A percentile compares a stretch with the other conserved stretches of the same genome.
Conservation (phyloP, 2,113 vertebrate genomes). For the Ophiodon elongatus region DNA sequence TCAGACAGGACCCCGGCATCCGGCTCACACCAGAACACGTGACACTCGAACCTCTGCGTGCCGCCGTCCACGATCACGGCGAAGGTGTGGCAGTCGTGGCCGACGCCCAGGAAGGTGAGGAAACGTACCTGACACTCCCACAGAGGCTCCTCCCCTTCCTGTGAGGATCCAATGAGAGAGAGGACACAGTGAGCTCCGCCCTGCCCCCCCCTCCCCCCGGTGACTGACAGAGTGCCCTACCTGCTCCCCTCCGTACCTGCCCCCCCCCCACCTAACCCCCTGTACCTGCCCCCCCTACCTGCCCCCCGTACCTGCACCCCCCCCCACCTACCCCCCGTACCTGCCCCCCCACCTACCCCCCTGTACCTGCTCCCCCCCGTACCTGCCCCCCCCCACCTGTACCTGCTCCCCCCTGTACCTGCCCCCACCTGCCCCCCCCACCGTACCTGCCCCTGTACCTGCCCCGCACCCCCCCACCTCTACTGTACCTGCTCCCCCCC, state of each 20-base stretch:
- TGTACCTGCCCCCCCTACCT: conserved; percentile 85
- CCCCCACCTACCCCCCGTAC: conserved; percentile 84
- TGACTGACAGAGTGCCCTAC: too few species aligned
- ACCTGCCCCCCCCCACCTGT: conserved; percentile 84
- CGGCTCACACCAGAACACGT: conserved; percentile 97
- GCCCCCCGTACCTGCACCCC: conserved; percentile 84
- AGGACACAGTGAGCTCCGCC: background rate
- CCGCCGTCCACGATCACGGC: conserved; percentile 96
- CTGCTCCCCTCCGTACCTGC: too few species aligned
- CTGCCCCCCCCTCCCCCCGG: background rate
- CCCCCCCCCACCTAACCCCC: too few species aligned
- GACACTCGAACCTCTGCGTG: conserved; percentile 94
- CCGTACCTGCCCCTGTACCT: too few species aligned
- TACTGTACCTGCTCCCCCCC: too few species aligned
- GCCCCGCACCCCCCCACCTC: too few species aligned
- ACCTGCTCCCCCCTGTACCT: conserved; percentile 86
- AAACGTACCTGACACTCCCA: conserved; percentile 95
- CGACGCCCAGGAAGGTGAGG: conserved; percentile 96
- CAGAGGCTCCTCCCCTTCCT: conserved; percentile 87
- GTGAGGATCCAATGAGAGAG: conserved; percentile 33
- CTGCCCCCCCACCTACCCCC: too few species aligned
- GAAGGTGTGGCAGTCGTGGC: conserved; percentile 93
- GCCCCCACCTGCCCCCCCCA: too few species aligned
- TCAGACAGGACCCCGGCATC: conserved; percentile 93
- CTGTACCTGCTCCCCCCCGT: too few species aligned